phyloP scores from a whole-genome alignment of 2,888 invertebrate species.

The Lasioglossum calceatum region DNA sequence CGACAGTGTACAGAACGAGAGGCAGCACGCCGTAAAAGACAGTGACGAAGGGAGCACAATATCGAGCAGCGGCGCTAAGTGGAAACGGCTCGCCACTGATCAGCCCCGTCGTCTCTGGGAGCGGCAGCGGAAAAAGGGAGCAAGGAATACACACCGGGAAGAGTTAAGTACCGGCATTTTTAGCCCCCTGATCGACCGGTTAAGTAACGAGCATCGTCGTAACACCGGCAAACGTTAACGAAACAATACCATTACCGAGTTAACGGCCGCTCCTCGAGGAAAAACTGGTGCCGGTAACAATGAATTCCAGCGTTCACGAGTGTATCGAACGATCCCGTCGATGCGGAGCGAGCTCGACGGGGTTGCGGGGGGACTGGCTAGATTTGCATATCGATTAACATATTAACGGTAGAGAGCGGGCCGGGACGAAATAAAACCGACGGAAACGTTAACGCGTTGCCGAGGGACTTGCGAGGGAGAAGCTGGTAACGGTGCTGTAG shows the following conservation, averaged over 20 bases:
- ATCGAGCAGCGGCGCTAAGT: constrained; percentile 9
- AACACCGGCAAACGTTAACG: constrained; percentile 20
- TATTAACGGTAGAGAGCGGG: constrained; percentile 48
- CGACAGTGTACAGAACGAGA: not conserved
- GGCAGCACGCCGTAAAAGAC: not conserved
- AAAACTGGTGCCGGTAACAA: constrained; percentile 16
- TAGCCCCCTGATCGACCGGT: not conserved
- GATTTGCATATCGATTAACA: constrained; percentile 60
- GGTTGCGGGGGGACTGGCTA: not conserved
- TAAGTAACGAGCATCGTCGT: constrained; percentile 17
- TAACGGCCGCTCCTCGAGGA: not conserved
- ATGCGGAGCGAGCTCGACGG: constrained; percentile 10
- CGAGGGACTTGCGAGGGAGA: not conserved
- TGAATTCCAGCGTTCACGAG: constrained; percentile 13
- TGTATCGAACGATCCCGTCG: constrained; percentile 28
- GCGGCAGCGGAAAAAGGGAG: not conserved
- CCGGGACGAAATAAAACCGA: constrained; percentile 27
- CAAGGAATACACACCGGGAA: not conserved
- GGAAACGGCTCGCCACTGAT: not conserved
- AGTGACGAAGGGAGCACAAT: not conserved
- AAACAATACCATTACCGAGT: constrained; percentile 10
- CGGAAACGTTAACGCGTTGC: constrained; percentile 22
- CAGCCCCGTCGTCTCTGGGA: not conserved
- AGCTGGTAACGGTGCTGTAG: constrained; percentile 41
- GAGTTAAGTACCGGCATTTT: constrained; percentile 7